Evolutionary conservation across 2,113 vertebrate genomes (phyloP), one percentile per base, ranked within the genome.

Genomic region (Chionomys nivalis): DNA sequence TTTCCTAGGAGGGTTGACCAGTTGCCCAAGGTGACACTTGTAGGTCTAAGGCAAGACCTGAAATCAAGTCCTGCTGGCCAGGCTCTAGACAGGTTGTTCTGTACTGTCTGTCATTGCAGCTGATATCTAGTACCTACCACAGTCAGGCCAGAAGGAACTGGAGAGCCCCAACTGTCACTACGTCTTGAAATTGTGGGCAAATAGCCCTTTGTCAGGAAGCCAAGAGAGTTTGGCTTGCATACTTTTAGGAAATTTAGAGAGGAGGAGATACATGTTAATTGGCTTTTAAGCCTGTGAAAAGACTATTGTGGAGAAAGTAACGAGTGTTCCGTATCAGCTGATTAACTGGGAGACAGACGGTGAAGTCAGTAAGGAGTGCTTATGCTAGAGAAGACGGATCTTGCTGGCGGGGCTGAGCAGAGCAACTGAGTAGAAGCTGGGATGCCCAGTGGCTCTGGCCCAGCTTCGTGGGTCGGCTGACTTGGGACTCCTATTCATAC

Each of bases 251-350:
- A 73, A 7, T 58, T 55, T 63, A 91, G 68, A 77, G 70, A 73
- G 42, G 42, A 78, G 47, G 52, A 77, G 39, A 89, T 78, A 65
- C 1, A 66, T 65, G 11, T 89, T 96, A 68, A 52, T 75, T 42
- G 42, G 16, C 31, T 87, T 94, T 95, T 82, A 96, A 9, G 65
- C 86, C 39, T 63, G 26, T 63, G 33, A 52, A 83, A 63, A 90
- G 26, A 52, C 14, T 81, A 63, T 79, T 90, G 85, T 92, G 39
- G 77, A 94, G 65, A 96, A 65, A 78, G 23, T 58, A 81, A 31
- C 49, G n/a, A 92, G 23, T 76, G 36, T 87, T 94, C 11, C 33
- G 1, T 92, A 21, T 89, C 77, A 42, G 0, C 88, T 70, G 42
- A 85, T 52, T 33, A 0, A 70, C 7, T 66, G 16, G n/a, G 58